Base-by-base conservation (phyloP, 2,797 vertebrate species). In the Spinus pinus region DNA sequence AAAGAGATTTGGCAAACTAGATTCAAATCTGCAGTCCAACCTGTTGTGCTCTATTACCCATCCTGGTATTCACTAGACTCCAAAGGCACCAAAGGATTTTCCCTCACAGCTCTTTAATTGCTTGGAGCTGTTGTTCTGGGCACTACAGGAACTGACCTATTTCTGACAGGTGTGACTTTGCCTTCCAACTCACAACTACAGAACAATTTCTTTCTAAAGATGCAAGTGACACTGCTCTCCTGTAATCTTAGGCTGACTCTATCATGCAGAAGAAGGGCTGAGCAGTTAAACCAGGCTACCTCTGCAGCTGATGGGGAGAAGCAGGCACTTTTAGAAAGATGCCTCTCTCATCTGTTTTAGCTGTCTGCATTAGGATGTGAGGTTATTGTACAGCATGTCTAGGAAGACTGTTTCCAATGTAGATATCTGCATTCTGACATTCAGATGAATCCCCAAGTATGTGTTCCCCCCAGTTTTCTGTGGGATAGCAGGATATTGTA, bases 91-190 rank as follows among this genome's bases (percentile, higher is more conserved):
- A 6, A 95, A 94, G 94, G 90, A 61, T 89, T 96, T 94, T 74
- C 78, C 79, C 91, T 93, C 12, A 1, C 71, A 88, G 50, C 31
- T 94, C 41, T 87, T 88, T 96, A 96, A 95, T 96, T 96, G 94
- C 85, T 94, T 85, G 67, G 94, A 83, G 93, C 39, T 96, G 53
- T 77, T 92, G 54, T 89, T 94, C 89, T 70, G 88, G 53, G 94
- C 86, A 50, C 83, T 85, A 57, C 37, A 83, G 81, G 67, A 88
- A 15, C 69, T 85, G 94, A 93, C 85, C 95, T 96, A 95, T 89
- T 96, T 96, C 75, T 8, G 14, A 71, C 53, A 93, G 46, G 81
- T 93, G 70, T 58, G 83, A 19, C 35, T 94, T 92, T 85, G 51
- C 61, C 53, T 31, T 50, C 30, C 65, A 83, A 46, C 49, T 90